These are phyloP conservation scores for Agrochola lychnidis DNA, from an alignment of 2,888 invertebrate species.

Conservation along the genomic window DNA sequence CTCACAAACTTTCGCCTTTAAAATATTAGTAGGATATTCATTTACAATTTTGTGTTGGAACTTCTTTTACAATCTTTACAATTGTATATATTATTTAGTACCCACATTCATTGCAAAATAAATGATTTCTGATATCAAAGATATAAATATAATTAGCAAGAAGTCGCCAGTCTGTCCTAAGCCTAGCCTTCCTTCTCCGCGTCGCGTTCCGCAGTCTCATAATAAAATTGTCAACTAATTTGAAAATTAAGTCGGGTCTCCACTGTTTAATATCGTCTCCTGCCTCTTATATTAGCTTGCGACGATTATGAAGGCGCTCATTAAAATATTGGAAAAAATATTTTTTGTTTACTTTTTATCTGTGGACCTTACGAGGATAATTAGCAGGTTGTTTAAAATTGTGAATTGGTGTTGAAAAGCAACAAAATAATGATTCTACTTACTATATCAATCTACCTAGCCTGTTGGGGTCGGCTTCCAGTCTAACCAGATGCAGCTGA, in stretches of 20 bases:
- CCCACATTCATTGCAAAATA: too few relatives aligned
- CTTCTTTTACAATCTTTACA: too few relatives aligned
- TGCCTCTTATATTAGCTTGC: constrained; percentile 34
- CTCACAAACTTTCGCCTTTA: too few relatives aligned
- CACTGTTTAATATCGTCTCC: constrained; percentile 41
- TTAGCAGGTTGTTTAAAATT: background rate
- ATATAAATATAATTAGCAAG: background rate
- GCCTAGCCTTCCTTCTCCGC: constrained; percentile 17
- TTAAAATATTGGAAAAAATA: constrained; percentile 33
- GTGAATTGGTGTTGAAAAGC: background rate
- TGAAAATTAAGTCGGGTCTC: constrained; percentile 48
- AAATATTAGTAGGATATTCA: too few relatives aligned
- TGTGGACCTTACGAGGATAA: background rate
- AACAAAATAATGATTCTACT: background rate
- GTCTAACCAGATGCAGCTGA: too few relatives aligned
- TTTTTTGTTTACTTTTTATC: background rate
- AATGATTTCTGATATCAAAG: background rate
- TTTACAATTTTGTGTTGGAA: too few relatives aligned
- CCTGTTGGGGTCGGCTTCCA: too few relatives aligned
- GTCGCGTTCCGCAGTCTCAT: constrained; percentile 40
- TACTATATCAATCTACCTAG: background rate
- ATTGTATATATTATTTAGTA: too few relatives aligned
- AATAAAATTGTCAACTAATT: constrained; percentile 61
- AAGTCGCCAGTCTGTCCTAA: constrained; percentile 9
- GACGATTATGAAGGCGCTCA: constrained; percentile 23